A percentile compares a stretch with the other conserved stretches of the same genome.
Conservation (phyloP, 2,113 vertebrate genomes). For the Chelonoidis abingdonii region DNA sequence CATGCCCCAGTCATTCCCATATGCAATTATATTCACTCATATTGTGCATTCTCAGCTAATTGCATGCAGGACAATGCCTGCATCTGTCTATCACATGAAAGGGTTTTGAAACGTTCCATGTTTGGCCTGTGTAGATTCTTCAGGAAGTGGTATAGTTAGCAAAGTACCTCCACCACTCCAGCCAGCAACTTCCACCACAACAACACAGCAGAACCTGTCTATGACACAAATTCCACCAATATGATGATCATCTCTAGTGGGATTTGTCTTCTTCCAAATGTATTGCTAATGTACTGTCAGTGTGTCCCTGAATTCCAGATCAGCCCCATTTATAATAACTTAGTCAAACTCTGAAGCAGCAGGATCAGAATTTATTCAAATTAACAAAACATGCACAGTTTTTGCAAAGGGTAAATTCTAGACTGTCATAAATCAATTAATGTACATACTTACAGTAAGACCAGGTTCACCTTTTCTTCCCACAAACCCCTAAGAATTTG, state of each 20-base stretch:
- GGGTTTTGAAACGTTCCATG: background rate
- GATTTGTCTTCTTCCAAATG: background rate
- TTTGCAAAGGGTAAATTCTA: background rate
- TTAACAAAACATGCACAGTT: background rate
- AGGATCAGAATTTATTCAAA: background rate
- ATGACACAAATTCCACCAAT: background rate
- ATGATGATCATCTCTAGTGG: background rate
- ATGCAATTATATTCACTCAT: background rate
- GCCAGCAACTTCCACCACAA: background rate
- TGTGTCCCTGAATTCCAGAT: background rate
- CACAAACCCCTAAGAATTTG: constrained; percentile 76
- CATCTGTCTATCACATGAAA: background rate
- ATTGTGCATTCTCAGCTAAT: background rate
- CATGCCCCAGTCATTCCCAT: background rate
- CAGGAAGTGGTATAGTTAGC: background rate
- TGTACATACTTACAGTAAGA: constrained; percentile 85
- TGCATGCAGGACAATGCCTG: background rate
- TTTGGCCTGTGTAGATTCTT: background rate
- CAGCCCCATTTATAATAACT: background rate
- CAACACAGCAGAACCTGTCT: background rate
- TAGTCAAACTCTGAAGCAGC: background rate
- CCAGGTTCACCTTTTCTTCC: constrained; percentile 87
- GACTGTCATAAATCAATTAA: background rate
- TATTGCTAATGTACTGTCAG: background rate
- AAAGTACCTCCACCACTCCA: background rate